phyloP scores from a whole-genome alignment of 1,140 invertebrate genomes.

The Parasteatoda tepidariorum region DNA sequence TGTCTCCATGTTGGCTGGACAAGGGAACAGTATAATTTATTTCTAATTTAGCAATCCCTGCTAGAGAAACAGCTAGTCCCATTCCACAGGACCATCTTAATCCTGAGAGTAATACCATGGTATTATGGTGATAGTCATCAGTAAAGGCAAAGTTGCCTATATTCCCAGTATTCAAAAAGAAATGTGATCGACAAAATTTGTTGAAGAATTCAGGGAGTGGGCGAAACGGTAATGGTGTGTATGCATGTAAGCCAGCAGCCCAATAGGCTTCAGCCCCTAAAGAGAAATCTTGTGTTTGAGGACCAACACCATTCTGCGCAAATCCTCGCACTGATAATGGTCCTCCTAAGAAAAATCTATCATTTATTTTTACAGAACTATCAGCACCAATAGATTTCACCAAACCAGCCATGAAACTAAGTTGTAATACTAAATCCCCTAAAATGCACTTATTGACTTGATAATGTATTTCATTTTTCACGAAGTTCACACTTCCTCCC shows the following conservation, averaged over 20 bases:
- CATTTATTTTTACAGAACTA: slow-evolving; percentile 76
- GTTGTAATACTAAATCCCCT: slow-evolving; percentile 70
- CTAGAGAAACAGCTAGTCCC: slow-evolving; percentile 82
- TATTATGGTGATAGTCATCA: slow-evolving; percentile 66
- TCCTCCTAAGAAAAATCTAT: slow-evolving; percentile 89
- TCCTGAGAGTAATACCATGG: slow-evolving; percentile 63
- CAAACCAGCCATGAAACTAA: slow-evolving; percentile 53
- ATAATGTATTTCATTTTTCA: slow-evolving; percentile 83
- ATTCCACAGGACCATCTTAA: slow-evolving; percentile 73
- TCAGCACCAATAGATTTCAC: slow-evolving; percentile 65
- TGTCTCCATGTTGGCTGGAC: slow-evolving; percentile 71
- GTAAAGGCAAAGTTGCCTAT: slow-evolving; percentile 73
- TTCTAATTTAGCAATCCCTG: slow-evolving; percentile 82
- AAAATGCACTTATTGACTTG: slow-evolving; percentile 80
- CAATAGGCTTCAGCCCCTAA: slow-evolving; percentile 78
- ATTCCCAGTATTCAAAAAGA: slow-evolving; percentile 87
- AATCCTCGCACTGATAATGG: slow-evolving; percentile 87
- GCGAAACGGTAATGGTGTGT: slow-evolving; percentile 85
- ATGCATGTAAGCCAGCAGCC: slow-evolving; percentile 83
- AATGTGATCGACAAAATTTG: slow-evolving; percentile 83
- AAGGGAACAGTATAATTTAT: slow-evolving; percentile 85
- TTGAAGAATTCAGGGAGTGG: slow-evolving; percentile 80
- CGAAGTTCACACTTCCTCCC: slow-evolving; percentile 86
- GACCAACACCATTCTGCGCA: slow-evolving; percentile 82
- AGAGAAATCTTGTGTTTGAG: slow-evolving; percentile 72